Base-by-base conservation (phyloP, 2,888 invertebrate species). In the Ophion obscuratus region DNA sequence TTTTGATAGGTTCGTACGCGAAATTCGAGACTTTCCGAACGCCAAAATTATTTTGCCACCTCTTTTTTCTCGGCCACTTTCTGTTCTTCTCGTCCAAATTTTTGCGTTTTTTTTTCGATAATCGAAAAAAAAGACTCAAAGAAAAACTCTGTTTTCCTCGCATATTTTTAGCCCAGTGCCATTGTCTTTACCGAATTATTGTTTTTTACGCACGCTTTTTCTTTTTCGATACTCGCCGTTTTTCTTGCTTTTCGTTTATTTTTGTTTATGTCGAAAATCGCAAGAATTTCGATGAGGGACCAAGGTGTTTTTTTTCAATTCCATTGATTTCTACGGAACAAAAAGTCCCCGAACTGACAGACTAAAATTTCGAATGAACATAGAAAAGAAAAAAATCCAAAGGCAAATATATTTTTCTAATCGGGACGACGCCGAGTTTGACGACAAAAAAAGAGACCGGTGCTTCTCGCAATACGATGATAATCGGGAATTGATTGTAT, bases 381-480 rank as follows among this genome's bases (percentile, higher is more conserved):
- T 7, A 31, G 27, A 1, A 24, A 20, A 73, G 36, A 74, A 40
- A 20, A 20, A 53, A 40, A 59, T 24, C n/a, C 2, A 24, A 24
- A 47, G 44, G 7, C 47, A 64, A 59, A 59, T 59, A 53, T 53
- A 53, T 53, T 53, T 53, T 53, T 53, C 11, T 53, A 4, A 53
- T 53, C 53, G 53, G 17, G 17, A 53, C 14, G 17, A 53, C 53
- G 17, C 2, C 14, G 53, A 53, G 53, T 53, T 53, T 17, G 53
- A 53, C 53, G 53, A 53, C 40, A 40, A 40, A 40, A 40, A 40
- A 40, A 40, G 40, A 40, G 9, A 40, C 40, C 40, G 7, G 47
- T 14, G 36, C 24, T 75, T 17, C 17, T 53, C 47, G 27, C 62
- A 62, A 75, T 31, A 61, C 47, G n/a, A 75, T 47, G 61, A 44